A percentile compares a stretch with the other conserved stretches of the same genome.
These are phyloP conservation scores for Drosophila seguyi DNA, from an alignment of 1,140 invertebrate species.

Conservation along the genomic window DNA sequence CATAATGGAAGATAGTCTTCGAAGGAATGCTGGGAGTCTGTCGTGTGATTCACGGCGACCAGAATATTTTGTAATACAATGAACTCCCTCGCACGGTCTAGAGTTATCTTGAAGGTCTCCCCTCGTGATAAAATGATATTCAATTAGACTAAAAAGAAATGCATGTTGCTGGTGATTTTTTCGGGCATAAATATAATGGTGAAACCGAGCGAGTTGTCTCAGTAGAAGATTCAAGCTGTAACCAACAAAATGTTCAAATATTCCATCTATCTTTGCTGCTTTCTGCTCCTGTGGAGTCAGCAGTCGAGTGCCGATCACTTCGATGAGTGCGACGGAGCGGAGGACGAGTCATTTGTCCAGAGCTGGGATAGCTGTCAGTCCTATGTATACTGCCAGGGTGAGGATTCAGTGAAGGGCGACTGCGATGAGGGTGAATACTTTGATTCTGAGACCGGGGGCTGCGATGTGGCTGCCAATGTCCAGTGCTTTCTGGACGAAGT, in stretches of 20 bases:
- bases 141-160: constrained; percentile 78
- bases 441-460: constrained; percentile 55
- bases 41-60: constrained; percentile 44
- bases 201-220: constrained; percentile 12
- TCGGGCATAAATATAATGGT: constrained; percentile 58
- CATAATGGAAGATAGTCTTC: constrained; percentile 56
- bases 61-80: constrained; percentile 48
- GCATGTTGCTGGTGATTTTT: constrained; percentile 39
- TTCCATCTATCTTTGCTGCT: constrained; percentile 23
- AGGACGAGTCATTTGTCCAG: constrained; percentile 59
- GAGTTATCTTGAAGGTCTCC: constrained; percentile 48
- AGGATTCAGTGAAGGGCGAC: constrained; percentile 64
- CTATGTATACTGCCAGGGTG: constrained; percentile 75
- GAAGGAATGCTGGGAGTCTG: constrained; percentile 13
- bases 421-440: constrained; percentile 75
- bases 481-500: constrained; percentile 71
- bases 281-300: constrained; percentile 20
- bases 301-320: constrained; percentile 45
- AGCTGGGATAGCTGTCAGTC: constrained; percentile 68
- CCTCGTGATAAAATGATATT: constrained; percentile 53
- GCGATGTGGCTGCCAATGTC: constrained; percentile 66
- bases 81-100: constrained; percentile 22
- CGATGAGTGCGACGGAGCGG: constrained; percentile 59
- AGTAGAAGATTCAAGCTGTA: constrained; percentile 47
- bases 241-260: constrained; percentile 56